Percentiles rank a stretch among this genome's conserved stretches.
These are phyloP conservation scores for Microcebus griseorufus DNA, from an alignment of 2,113 vertebrate species.

Conservation along the genomic window DNA sequence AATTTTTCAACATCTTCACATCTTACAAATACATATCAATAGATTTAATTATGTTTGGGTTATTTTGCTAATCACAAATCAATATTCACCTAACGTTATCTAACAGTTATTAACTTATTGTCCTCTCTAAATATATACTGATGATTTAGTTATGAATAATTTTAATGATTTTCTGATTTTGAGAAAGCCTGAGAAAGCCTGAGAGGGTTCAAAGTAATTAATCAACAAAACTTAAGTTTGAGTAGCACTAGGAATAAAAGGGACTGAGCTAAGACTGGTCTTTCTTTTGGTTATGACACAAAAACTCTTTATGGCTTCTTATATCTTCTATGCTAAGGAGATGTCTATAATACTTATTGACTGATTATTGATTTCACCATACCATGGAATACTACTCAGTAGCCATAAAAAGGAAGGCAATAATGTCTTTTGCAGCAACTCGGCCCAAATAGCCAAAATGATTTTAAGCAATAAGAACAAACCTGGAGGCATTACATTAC, in stretches of 20 bases:
- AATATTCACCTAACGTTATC: neutral
- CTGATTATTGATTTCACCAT: neutral
- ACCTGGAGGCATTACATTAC: no score
- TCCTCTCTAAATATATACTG: neutral
- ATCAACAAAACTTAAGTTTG: neutral
- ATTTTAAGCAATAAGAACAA: no score
- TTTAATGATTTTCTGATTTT: conserved; percentile 21
- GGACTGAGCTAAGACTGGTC: neutral
- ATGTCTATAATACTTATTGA: neutral
- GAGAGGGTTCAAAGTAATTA: neutral
- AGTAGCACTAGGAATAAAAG: neutral
- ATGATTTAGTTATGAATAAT: neutral
- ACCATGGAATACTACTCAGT: no score
- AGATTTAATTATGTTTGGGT: neutral
- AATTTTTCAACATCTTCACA: neutral
- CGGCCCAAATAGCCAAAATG: no score
- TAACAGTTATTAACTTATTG: neutral
- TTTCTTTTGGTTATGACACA: neutral
- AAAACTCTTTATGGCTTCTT: neutral
- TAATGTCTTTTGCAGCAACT: no score
- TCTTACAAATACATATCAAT: neutral
- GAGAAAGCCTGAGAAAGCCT: neutral
- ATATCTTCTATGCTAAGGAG: neutral
- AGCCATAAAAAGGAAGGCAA: no score
- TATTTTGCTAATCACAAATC: neutral